Evolutionary conservation across 2,888 invertebrate species (phyloP).

Genomic region (Yponomeuta cagnagella): DNA sequence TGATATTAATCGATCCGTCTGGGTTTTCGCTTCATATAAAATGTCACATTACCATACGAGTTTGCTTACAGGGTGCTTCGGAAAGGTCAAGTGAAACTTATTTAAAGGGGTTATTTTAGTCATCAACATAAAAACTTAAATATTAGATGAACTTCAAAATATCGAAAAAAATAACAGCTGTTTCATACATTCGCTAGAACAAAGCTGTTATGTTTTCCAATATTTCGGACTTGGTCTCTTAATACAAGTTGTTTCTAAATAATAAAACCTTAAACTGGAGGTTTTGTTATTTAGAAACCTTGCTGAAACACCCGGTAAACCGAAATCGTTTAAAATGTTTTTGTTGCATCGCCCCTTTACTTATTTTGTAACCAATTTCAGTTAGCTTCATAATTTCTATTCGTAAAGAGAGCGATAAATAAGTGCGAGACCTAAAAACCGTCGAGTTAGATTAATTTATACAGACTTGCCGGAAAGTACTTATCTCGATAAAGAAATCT

Average conservation of each 20-base stretch:
- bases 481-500: neutral
- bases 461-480: neutral
- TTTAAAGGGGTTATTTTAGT: neutral
- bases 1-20: conserved; percentile 63
- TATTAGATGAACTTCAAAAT: too few relatives aligned
- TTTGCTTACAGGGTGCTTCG: neutral
- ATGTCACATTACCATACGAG: neutral
- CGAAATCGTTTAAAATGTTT: neutral
- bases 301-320: too few relatives aligned
- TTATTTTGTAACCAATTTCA: neutral
- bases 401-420: neutral
- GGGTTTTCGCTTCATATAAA: conserved; percentile 29
- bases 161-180: too few relatives aligned
- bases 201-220: too few relatives aligned
- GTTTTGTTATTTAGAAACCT: too few relatives aligned
- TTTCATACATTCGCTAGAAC: too few relatives aligned
- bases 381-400: neutral
- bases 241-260: too few relatives aligned
- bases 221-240: too few relatives aligned
- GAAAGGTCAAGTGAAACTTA: neutral
- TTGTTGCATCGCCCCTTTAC: neutral
- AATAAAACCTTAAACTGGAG: too few relatives aligned
- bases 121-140: too few relatives aligned
- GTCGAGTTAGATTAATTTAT: neutral
- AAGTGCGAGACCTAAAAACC: neutral